Evolutionary conservation across 2,113 vertebrate genomes (phyloP).

Genomic region (Heterochromis multidens): DNA sequence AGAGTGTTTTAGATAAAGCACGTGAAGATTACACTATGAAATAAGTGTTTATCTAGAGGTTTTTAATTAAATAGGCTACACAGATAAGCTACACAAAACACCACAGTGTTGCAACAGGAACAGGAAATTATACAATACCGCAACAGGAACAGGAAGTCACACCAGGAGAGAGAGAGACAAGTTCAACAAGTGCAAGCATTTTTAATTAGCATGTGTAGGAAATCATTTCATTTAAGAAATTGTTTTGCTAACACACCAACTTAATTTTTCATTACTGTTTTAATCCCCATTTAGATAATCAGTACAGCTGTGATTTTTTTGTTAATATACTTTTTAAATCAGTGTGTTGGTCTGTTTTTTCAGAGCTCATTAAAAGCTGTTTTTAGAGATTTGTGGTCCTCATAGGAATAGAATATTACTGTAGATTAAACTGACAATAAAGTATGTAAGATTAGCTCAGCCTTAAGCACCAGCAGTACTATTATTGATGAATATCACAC

Average conservation of each 20-base stretch:
- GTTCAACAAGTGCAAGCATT: background rate
- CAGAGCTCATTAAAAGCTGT: background rate
- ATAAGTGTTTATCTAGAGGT: no score
- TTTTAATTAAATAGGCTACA: no score
- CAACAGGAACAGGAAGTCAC: no score
- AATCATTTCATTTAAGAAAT: fast-evolving
- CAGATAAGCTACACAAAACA: no score
- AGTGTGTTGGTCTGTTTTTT: background rate
- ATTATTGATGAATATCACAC: background rate
- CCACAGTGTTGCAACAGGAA: no score
- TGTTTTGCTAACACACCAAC: background rate
- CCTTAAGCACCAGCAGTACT: background rate
- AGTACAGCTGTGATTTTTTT: background rate
- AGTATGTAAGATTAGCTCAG: background rate
- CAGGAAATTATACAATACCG: no score
- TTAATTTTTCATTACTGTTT: background rate
- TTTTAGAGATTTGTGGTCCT: no score
- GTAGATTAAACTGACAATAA: no score
- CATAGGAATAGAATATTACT: no score
- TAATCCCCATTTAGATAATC: background rate
- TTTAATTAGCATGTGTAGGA: background rate
- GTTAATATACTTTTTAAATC: background rate
- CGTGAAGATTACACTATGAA: no score
- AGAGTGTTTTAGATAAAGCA: no score
- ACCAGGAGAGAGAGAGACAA: no score